Evolutionary conservation across 2,797 vertebrate species (phyloP).

Genomic region (Serranus cabrilla): DNA sequence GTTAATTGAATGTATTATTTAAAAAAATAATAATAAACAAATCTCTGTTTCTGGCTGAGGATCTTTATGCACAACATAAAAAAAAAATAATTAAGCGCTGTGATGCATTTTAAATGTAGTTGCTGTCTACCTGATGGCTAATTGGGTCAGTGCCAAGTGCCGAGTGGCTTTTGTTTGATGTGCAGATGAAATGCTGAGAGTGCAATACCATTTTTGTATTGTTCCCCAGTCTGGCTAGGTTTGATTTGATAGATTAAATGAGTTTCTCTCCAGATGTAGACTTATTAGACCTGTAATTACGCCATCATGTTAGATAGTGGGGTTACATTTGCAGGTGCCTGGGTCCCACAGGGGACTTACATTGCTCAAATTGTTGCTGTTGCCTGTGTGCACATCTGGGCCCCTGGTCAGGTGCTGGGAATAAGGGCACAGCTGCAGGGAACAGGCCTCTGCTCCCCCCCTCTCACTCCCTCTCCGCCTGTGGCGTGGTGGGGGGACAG

Average conservation of each 20-base stretch:
- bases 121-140: conserved; percentile 64
- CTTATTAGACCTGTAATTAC: conserved; percentile 81
- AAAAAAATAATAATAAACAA: conserved; percentile 18
- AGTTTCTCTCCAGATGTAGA: conserved; percentile 71
- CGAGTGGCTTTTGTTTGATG: conserved; percentile 65
- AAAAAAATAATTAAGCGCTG: conserved; percentile 23
- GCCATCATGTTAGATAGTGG: conserved; percentile 72
- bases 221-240: conserved; percentile 48
- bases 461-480: conserved; percentile 42
- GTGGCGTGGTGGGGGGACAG: conserved; percentile 59
- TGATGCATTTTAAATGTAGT: conserved; percentile 42
- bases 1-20: conserved; percentile 5
- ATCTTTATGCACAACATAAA: conserved; percentile 21
- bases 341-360: conserved; percentile 76
- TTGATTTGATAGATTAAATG: conserved; percentile 72
- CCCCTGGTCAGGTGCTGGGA: conserved; percentile 82
- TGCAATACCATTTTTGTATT: conserved; percentile 61
- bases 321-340: conserved; percentile 82
- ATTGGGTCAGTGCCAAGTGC: conserved; percentile 71
- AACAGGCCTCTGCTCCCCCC: conserved; percentile 58
- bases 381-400: conserved; percentile 82
- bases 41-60: conserved; percentile 8
- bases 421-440: conserved; percentile 85
- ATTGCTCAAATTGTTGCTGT: conserved; percentile 83
- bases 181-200: conserved; percentile 69